phyloP scores from a whole-genome alignment of 2,888 invertebrate species.

The Phortica magna region DNA sequence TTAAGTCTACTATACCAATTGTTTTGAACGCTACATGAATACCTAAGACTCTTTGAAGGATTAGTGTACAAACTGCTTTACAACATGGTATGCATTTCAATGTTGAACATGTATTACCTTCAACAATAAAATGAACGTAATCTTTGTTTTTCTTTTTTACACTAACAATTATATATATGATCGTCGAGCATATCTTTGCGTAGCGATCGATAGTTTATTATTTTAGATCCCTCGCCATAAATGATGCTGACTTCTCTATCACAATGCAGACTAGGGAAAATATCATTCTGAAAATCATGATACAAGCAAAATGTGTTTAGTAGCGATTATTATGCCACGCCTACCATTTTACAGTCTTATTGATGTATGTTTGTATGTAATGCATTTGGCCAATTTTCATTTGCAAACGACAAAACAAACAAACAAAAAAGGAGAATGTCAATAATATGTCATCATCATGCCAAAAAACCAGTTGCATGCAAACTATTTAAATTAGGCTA shows the following conservation, averaged over 20 bases:
- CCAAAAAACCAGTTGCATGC: slow-evolving; percentile 22
- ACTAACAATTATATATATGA: slow-evolving; percentile 23
- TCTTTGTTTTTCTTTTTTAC: neutral
- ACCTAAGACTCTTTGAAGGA: too few species aligned
- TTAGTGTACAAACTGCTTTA: too few species aligned
- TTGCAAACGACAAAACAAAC: neutral
- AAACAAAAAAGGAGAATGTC: neutral
- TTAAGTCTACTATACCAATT: too few species aligned
- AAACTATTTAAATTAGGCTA: neutral
- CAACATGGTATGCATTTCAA: neutral
- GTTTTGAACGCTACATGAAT: too few species aligned
- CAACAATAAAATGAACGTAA: slow-evolving; percentile 5
- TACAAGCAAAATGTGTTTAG: neutral
- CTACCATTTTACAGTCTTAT: neutral
- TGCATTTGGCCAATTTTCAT: neutral
- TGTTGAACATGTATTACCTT: slow-evolving; percentile 8
- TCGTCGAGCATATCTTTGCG: slow-evolving; percentile 25
- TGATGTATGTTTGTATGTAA: neutral
- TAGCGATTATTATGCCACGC: neutral
- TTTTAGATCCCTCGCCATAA: slow-evolving; percentile 65
- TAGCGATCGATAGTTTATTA: slow-evolving; percentile 53
- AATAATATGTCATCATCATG: neutral
- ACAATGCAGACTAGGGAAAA: slow-evolving; percentile 44
- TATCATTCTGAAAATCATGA: slow-evolving; percentile 54
- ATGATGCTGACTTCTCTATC: slow-evolving; percentile 56